Evolutionary conservation across 2,113 vertebrate genomes (phyloP), one percentile per base, ranked within the genome.

Genomic region (Stigmatopora nigra): DNA sequence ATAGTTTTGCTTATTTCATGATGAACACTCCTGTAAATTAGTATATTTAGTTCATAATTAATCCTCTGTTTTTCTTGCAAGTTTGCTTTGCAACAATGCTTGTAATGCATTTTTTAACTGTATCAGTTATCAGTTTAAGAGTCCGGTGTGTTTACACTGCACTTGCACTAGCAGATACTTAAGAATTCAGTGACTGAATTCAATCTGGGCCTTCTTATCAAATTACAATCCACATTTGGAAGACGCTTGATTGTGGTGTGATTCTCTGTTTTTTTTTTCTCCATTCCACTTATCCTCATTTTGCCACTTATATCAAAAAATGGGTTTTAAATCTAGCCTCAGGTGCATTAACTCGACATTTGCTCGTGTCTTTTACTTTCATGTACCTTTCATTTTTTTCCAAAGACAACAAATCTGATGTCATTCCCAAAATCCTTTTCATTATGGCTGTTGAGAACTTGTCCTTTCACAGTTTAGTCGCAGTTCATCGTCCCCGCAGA

Each of bases 391-490:
- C 80, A 80, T 79, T 81, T 81, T 84, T 75, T 70, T 47, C 88
- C 80, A 86, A 84, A 80, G 80, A 87, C 82, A 88, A 89, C 84
- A 87, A 86, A 73, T 80, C 73, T 75, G 78, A 84, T 76, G 83
- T 82, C 81, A 80, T 87, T 84, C 82, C 89, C 77, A 83, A 77
- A 76, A 85, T 83, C 84, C 80, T 76, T 81, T 88, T 89, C 85
- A 89, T 86, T 89, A 89, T 76, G 73, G 68, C 71, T 1, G 84
- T 86, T 85, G 80, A 88, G 77, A 80, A 73, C 74, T 59, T 70
- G 73, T 84, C 79, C 80, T 79, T 69, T 78, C 77, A 72, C 80
- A 57, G 64, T 55, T 65, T 53, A 11, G 51, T 20, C 22, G 31
- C 7, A n/a, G 35, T 59, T 35, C 31, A 8, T 59, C 16, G 16